Evolutionary conservation across 2,113 vertebrate species (phyloP).

Genomic region (Acanthisitta chloris): DNA sequence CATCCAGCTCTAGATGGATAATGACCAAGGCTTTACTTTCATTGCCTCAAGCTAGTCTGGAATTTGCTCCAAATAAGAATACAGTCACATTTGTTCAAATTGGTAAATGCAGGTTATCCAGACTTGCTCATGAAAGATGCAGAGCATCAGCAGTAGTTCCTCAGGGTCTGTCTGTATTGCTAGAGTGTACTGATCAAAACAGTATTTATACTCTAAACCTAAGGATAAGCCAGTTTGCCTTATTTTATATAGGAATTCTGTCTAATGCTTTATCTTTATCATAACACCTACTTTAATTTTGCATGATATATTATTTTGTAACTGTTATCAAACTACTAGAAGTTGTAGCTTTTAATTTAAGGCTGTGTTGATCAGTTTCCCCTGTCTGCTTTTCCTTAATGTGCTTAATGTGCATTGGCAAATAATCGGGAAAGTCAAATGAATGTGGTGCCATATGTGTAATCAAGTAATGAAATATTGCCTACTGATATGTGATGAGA

Average conservation of each 20-base stretch:
- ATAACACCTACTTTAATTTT: background rate
- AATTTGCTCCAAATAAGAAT: background rate
- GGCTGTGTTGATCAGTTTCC: background rate
- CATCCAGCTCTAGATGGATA: fast-evolving
- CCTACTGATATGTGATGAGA: background rate
- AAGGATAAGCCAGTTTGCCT: background rate
- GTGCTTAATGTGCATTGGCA: background rate
- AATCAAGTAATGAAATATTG: background rate
- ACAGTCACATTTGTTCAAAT: background rate
- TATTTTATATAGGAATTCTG: background rate
- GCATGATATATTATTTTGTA: background rate
- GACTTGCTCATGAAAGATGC: background rate
- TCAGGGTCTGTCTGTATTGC: background rate
- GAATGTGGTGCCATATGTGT: background rate
- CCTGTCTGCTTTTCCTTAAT: background rate
- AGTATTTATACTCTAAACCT: background rate
- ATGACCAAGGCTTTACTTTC: background rate
- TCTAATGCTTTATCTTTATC: background rate
- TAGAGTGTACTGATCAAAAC: background rate
- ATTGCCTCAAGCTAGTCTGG: background rate
- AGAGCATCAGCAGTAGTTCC: background rate
- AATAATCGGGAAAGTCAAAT: background rate
- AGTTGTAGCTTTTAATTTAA: background rate
- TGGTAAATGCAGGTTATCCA: background rate
- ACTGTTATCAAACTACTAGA: background rate